phyloP scores from a whole-genome alignment of 2,113 vertebrate species.

The Tupaia chinensis region DNA sequence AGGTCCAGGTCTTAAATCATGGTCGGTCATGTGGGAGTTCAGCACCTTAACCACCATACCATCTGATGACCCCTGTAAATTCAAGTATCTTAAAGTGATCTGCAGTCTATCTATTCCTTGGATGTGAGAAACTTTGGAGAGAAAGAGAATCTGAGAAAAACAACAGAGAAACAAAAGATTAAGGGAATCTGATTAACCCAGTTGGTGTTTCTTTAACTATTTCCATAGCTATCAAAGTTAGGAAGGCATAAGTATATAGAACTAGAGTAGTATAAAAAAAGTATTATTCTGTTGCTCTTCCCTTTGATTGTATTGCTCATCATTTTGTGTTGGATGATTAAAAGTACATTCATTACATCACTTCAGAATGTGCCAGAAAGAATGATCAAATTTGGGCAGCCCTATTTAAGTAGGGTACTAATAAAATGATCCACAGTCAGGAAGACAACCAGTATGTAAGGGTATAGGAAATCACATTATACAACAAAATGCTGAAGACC shows the following conservation, averaged over 20 bases:
- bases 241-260: not conserved
- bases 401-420: not conserved
- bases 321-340: not conserved
- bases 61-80: not conserved
- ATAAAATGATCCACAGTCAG: not conserved
- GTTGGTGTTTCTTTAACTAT: not conserved
- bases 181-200: not conserved
- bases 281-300: not conserved
- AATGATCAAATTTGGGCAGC: not conserved
- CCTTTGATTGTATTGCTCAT: not conserved
- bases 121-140: not conserved
- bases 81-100: not conserved
- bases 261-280: not conserved
- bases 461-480: not conserved
- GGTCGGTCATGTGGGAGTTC: no score
- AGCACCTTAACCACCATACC: no score
- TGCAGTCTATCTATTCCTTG: not conserved
- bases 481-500: not conserved
- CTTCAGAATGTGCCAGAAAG: constrained; percentile 38
- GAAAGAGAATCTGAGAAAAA: not conserved
- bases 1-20: no score
- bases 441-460: not conserved
- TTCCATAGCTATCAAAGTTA: not conserved
- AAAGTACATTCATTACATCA: not conserved
- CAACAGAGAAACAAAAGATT: not conserved